Percentiles rank a stretch among this genome's conserved stretches.
Evolutionary conservation across 1,140 invertebrate species (phyloP).

Genomic region (Apis laboriosa): DNA sequence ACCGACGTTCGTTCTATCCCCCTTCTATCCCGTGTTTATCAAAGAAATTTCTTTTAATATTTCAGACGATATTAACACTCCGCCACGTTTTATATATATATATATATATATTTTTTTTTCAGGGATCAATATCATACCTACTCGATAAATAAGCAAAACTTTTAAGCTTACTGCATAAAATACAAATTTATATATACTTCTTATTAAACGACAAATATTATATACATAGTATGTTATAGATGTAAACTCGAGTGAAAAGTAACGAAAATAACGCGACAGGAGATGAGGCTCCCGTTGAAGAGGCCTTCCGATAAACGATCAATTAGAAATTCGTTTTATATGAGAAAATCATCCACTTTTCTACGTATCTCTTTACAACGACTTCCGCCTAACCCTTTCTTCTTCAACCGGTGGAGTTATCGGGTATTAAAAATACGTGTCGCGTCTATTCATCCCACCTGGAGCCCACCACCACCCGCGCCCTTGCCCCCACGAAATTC

Average conservation of each 20-base stretch:
- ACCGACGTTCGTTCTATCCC: background rate
- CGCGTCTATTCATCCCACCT: too few relatives aligned
- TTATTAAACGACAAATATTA: background rate
- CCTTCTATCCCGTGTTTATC: background rate
- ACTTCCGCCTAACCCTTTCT: too few relatives aligned
- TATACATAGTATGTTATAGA: too few relatives aligned
- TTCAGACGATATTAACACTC: background rate
- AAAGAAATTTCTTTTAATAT: conserved; percentile 15
- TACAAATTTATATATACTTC: background rate
- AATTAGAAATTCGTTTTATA: conserved; percentile 18
- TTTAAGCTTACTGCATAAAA: background rate
- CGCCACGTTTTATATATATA: background rate
- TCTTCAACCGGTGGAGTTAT: too few relatives aligned
- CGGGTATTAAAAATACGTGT: too few relatives aligned
- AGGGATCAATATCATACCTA: background rate
- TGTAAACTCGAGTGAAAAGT: background rate
- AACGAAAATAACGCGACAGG: background rate
- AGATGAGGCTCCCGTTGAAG: background rate
- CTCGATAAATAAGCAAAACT: background rate
- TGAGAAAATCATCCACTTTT: background rate
- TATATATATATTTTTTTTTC: background rate
- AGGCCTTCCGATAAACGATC: background rate
- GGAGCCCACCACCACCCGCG: too few relatives aligned
- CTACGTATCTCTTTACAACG: background rate
- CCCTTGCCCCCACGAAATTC: background rate